Evolutionary conservation across 2,888 invertebrate genomes (phyloP).

Genomic region (Lasioglossum zephyrum): DNA sequence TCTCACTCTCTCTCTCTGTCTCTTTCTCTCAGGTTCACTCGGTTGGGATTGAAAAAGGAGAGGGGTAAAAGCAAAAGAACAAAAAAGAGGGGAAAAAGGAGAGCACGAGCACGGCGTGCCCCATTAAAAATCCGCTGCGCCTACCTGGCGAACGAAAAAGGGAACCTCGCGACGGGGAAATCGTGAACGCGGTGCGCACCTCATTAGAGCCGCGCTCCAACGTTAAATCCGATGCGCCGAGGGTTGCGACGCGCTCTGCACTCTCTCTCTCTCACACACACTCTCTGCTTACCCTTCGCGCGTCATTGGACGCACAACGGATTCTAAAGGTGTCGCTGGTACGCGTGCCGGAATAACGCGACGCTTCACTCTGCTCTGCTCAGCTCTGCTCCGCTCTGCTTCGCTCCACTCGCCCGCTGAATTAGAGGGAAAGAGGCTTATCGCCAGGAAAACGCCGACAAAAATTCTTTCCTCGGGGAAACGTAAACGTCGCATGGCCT

Average conservation of each 20-base stretch:
- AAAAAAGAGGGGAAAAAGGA: slow-evolving; percentile 48
- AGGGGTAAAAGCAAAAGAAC: neutral
- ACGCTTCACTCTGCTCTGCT: slow-evolving; percentile 3
- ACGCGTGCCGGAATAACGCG: slow-evolving; percentile 40
- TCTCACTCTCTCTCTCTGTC: neutral
- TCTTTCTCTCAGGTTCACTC: neutral
- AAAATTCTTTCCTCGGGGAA: slow-evolving; percentile 8
- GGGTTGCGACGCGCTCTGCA: slow-evolving; percentile 20
- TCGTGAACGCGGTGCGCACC: slow-evolving; percentile 71
- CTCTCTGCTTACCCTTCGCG: slow-evolving; percentile 13
- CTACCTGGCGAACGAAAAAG: slow-evolving; percentile 68
- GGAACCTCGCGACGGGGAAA: slow-evolving; percentile 20
- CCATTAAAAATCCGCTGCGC: slow-evolving; percentile 75
- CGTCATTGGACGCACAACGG: slow-evolving; percentile 38
- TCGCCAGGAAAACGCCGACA: slow-evolving; percentile 22
- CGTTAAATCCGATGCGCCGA: slow-evolving; percentile 70
- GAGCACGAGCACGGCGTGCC: slow-evolving; percentile 65
- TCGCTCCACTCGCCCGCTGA: neutral
- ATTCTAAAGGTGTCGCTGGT: slow-evolving; percentile 45
- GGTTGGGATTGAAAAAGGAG: neutral
- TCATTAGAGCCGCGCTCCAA: slow-evolving; percentile 82
- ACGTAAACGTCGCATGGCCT: neutral
- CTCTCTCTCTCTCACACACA: slow-evolving; percentile 18
- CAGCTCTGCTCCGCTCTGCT: neutral
- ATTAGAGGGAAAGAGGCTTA: slow-evolving; percentile 45